Evolutionary conservation across 2,888 invertebrate genomes (phyloP).

Genomic region (Ferrisia virgata): DNA sequence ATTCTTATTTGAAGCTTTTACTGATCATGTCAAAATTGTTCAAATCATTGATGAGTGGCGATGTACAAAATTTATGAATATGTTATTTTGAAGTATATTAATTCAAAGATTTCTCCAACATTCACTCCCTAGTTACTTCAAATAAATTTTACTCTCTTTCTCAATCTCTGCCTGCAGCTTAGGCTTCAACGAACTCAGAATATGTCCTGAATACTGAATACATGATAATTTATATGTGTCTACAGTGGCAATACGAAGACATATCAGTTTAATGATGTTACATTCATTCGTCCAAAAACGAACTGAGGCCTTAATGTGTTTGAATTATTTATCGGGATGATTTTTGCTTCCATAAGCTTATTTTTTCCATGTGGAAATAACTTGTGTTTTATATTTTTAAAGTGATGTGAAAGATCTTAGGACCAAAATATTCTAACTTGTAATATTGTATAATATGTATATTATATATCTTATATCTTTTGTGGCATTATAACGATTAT

Average conservation of each 20-base stretch:
- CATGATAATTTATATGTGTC: background rate
- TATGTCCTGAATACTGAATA: no score
- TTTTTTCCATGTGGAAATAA: background rate
- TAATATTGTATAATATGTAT: background rate
- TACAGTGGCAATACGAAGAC: background rate
- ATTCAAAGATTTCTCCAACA: no score
- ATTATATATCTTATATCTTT: background rate
- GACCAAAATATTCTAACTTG: background rate
- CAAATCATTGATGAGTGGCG: no score
- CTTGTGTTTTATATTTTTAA: background rate
- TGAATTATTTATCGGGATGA: background rate
- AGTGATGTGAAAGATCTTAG: conserved; percentile 5
- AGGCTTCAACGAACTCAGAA: no score
- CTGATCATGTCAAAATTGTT: no score
- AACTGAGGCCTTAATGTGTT: background rate
- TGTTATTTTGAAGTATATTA: no score
- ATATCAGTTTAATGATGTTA: background rate
- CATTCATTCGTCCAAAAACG: background rate
- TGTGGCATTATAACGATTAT: background rate
- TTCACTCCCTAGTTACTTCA: no score
- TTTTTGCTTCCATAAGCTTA: background rate
- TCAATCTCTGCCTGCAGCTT: no score
- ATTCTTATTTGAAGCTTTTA: no score
- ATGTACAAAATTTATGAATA: no score
- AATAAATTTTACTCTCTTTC: no score